Evolutionary conservation across 2,888 invertebrate genomes (phyloP), one percentile per base, ranked within the genome.

Genomic region (Caenorhabditis japonica): DNA sequence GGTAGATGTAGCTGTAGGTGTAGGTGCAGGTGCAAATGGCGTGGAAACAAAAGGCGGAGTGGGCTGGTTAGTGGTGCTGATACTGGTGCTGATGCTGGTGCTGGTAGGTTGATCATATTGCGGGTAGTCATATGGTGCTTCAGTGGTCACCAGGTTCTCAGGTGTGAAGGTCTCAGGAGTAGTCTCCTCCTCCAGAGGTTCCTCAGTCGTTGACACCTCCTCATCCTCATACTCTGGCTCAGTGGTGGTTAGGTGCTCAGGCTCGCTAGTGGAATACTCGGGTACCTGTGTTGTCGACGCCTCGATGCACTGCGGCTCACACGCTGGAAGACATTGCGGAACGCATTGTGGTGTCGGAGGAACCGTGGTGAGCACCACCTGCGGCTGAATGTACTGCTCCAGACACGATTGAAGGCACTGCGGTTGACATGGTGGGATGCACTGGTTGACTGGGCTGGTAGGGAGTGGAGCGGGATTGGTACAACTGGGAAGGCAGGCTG

Each of bases 381-480:
- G 52, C 0, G 43, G 52, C 52, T 73, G 46, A 19, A 78, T 58
- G 53, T 75, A 71, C 21, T 55, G 43, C 17, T 74, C 69, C 58
- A 74, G 53, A 46, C 78, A 78, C n/a, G 68, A 27, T 53, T 75
- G 78, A 25, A 60, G 75, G 36, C 74, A 75, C 34, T 69, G 74
- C 15, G 78, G 78, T 44, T 68, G 75, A 27, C 74, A 75, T 13
- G 66, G 74, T 13, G 74, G 69, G 21, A 78, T 73, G 60, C 76
- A 76, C n/a, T 55, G 59, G n/a, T 62, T 56, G n/a, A 27, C 43
- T 38, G 53, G 56, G 17, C 38, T 53, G 41, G 39, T 23, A 13
- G 71, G 34, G 47, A 59, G 25, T 27, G 56, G 55, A 19, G 21
- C 23, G 12, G 66, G 52, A 33, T 33, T n/a, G 52, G 71, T 64